Conservation (phyloP, 2,888 invertebrate species). For the Latheticus oryzae region DNA sequence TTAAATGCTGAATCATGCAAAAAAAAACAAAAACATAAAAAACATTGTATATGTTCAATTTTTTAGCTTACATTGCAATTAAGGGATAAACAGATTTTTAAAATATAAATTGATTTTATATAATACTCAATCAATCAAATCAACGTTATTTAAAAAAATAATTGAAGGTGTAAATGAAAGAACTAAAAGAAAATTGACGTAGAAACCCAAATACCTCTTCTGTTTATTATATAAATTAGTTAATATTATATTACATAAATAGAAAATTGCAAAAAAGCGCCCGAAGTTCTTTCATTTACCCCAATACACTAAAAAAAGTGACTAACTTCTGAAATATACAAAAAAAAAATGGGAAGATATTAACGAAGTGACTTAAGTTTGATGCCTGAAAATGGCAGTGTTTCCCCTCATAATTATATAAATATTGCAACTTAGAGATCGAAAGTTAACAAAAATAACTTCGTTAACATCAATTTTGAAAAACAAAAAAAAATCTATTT, state of each 20-base stretch:
- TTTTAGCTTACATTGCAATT: slow-evolving; percentile 32
- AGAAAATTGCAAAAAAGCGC: slow-evolving; percentile 17
- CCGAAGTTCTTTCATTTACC: slow-evolving; percentile 32
- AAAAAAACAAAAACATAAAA: slow-evolving; percentile 56
- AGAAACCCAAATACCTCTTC: slow-evolving; percentile 37
- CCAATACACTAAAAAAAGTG: slow-evolving; percentile 8
- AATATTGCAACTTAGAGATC: slow-evolving; percentile 54
- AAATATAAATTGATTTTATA: slow-evolving; percentile 57
- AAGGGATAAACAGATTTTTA: slow-evolving; percentile 62
- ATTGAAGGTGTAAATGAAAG: slow-evolving; percentile 32
- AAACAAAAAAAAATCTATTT: slow-evolving; percentile 15
- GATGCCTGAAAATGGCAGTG: slow-evolving; percentile 55
- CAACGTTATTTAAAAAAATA: slow-evolving; percentile 35
- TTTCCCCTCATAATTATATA: too few species aligned
- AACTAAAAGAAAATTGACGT: slow-evolving; percentile 22
- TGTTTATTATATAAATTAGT: slow-evolving; percentile 20
- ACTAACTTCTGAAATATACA: slow-evolving; percentile 32
- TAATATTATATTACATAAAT: slow-evolving; percentile 38
- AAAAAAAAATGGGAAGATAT: slow-evolving; percentile 22
- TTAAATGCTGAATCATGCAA: slow-evolving; percentile 47
- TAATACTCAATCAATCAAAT: slow-evolving; percentile 39
- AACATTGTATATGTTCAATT: slow-evolving; percentile 48
- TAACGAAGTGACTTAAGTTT: slow-evolving; percentile 43
- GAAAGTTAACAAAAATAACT: too few species aligned
- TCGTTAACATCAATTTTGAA: slow-evolving; percentile 44